Evolutionary conservation across 1,140 invertebrate genomes (phyloP), one percentile per base, ranked within the genome.

Genomic region (Neuroterus valhalla): DNA sequence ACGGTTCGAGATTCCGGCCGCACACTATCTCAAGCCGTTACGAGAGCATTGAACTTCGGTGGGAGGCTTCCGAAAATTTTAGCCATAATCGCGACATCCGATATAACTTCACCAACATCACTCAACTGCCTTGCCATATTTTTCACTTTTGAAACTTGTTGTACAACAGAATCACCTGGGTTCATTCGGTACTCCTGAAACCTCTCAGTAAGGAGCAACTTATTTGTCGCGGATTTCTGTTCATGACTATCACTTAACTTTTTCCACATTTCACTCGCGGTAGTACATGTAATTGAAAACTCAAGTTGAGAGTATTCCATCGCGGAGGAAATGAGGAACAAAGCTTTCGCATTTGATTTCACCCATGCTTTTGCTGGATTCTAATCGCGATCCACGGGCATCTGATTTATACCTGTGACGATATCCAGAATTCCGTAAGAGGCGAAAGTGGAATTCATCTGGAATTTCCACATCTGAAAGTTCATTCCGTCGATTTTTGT

Each of bases 71-170:
- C n/a, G n/a, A n/a, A n/a, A n/a, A n/a, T n/a, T n/a, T n/a, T n/a
- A n/a, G n/a, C n/a, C n/a, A n/a, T n/a, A n/a, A n/a, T n/a, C n/a
- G n/a, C n/a, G n/a, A n/a, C n/a, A n/a, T n/a, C n/a, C n/a, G n/a
- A n/a, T n/a, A n/a, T n/a, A n/a, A n/a, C n/a, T 17, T 73, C 71
- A 26, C 75, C 71, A 6, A 77, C 19, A 55, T 77, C 75, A 6
- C 43, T 26, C 14, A 77, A 55, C 21, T 68, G 71, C 15, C 23
- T 55, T 12, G 71, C 68, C 46, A 71, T 69, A 38, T 77, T 73
- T 15, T 45, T 12, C 3, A 77, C 19, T 50, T 72, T 75, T 2
- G 70, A 31, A 8, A 75, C 42, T 42, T 78, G 73, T 43, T 75
- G 70, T 0, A 48, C 46, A 3, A 74, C 72, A 0, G 46, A 46